Conservation (phyloP, 2,888 invertebrate genomes). For the Melanotus villosus region DNA sequence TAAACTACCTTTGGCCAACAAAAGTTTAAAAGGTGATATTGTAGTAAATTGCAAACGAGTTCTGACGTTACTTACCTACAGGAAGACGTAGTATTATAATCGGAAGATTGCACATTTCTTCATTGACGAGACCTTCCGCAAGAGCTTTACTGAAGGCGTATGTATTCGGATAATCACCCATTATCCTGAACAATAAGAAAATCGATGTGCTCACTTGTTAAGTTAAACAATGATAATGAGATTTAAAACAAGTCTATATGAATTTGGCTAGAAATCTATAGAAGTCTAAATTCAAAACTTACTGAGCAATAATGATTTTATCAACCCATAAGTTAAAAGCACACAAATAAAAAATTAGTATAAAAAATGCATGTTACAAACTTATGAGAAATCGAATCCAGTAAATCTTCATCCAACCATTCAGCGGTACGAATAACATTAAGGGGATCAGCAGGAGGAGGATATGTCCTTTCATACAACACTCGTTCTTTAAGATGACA, state of each 20-base stretch:
- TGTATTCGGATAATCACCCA: slow-evolving; percentile 88
- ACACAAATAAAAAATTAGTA: too few relatives aligned
- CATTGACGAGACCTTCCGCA: slow-evolving; percentile 87
- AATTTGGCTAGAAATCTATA: too few relatives aligned
- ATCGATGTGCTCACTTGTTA: background rate
- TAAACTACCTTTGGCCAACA: too few relatives aligned
- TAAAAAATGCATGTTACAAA: slow-evolving; percentile 61
- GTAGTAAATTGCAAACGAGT: too few relatives aligned
- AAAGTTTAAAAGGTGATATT: too few relatives aligned
- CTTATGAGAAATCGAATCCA: slow-evolving; percentile 76
- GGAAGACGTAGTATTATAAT: slow-evolving; percentile 88
- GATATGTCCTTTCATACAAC: slow-evolving; percentile 89
- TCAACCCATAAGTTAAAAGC: too few relatives aligned
- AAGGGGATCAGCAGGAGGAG: slow-evolving; percentile 84
- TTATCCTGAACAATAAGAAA: slow-evolving; percentile 70
- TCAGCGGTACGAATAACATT: slow-evolving; percentile 83
- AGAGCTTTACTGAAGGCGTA: slow-evolving; percentile 96
- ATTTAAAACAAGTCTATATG: too few relatives aligned
- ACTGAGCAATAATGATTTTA: too few relatives aligned
- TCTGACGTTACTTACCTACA: slow-evolving; percentile 78
- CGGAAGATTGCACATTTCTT: slow-evolving; percentile 84
- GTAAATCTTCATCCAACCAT: slow-evolving; percentile 83
- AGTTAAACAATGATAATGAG: too few relatives aligned
- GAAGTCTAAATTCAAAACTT: too few relatives aligned
- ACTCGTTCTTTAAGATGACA: slow-evolving; percentile 89